phyloP scores from a whole-genome alignment of 2,113 vertebrate species.

The Patagioenas fasciata region DNA sequence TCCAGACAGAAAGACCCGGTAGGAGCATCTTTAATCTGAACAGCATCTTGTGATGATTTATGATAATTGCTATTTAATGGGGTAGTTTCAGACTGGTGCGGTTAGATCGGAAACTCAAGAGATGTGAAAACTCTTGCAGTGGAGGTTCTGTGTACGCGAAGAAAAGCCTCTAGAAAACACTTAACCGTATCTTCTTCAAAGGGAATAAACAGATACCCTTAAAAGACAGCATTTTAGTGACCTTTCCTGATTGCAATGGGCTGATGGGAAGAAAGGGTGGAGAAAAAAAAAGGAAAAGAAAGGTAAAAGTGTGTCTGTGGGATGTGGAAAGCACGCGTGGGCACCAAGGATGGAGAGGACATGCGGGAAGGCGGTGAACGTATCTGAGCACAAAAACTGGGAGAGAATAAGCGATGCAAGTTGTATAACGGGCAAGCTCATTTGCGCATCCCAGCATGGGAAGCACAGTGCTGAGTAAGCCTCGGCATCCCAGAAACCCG shows the following conservation, averaged over 20 bases:
- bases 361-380: background rate
- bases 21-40: constrained; percentile 62
- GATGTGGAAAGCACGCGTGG: background rate
- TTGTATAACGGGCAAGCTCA: background rate
- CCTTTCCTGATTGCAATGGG: background rate
- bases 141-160: background rate
- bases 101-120: constrained; percentile 16
- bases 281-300: fast-evolving
- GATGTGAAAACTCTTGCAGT: constrained; percentile 3
- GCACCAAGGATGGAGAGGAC: background rate
- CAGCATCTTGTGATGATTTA: constrained; percentile 58
- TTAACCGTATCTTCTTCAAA: background rate
- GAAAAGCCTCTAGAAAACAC: background rate
- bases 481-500: background rate
- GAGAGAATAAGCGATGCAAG: fast-evolving
- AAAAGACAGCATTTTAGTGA: background rate
- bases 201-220: background rate
- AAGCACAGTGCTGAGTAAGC: fast-evolving
- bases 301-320: background rate
- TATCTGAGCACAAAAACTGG: fast-evolving
- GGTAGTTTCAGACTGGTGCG: constrained; percentile 40
- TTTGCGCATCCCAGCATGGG: fast-evolving
- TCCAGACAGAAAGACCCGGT: constrained; percentile 45
- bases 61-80: constrained; percentile 65
- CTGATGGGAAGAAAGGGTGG: background rate